phyloP scores from a whole-genome alignment of 2,888 invertebrate genomes.

The Polydrusus cervinus region DNA sequence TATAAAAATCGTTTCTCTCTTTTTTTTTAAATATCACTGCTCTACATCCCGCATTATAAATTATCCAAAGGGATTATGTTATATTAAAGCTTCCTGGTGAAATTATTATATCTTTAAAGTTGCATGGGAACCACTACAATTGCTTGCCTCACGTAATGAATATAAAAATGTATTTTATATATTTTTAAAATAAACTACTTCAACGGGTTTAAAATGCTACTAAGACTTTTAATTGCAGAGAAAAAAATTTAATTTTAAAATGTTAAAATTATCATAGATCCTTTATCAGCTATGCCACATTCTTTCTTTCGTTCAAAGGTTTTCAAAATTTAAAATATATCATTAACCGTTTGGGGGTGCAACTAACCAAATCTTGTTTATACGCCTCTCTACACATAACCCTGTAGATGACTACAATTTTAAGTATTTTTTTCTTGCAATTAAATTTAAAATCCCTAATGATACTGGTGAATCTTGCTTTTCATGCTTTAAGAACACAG shows the following conservation, averaged over 20 bases:
- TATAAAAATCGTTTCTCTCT: not conserved
- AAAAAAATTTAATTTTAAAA: not conserved
- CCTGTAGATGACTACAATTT: no score
- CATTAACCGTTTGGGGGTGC: no score
- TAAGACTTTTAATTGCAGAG: not conserved
- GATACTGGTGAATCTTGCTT: no score
- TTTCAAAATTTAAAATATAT: no score
- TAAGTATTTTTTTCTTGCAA: no score
- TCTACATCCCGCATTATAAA: not conserved
- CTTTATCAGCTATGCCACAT: no score
- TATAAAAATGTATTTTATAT: conserved; percentile 19
- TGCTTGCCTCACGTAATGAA: conserved; percentile 3
- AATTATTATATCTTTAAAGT: conserved; percentile 12
- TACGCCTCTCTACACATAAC: no score
- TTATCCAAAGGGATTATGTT: not conserved
- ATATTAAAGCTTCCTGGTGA: not conserved
- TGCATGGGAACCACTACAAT: conserved; percentile 11
- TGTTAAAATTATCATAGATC: not conserved
- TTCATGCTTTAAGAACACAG: no score
- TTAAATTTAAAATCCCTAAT: no score
- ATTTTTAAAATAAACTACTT: conserved; percentile 11
- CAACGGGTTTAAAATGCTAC: conserved; percentile 21
- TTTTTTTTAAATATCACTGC: not conserved
- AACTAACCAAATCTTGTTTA: no score
- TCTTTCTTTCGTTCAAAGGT: no score